Percentiles rank a stretch among this genome's conserved stretches.
These are phyloP conservation scores for Hyles lineata DNA, from an alignment of 2,888 invertebrate species.

Conservation along the genomic window DNA sequence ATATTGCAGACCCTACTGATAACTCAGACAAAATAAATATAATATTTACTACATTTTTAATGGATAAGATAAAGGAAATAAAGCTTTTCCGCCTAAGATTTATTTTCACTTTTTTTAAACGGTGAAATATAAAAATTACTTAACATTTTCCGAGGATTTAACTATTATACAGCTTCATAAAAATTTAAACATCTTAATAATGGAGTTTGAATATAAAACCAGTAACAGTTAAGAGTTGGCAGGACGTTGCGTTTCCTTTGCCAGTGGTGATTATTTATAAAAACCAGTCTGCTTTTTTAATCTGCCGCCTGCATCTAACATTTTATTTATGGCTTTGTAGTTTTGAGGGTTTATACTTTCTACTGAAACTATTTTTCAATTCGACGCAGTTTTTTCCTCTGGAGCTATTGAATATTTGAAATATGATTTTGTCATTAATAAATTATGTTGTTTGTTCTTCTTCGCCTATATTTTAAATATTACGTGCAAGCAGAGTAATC, in stretches of 20 bases:
- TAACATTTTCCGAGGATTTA: too few relatives aligned
- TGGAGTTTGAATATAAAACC: constrained; percentile 10
- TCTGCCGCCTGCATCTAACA: not conserved
- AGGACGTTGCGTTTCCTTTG: constrained; percentile 12
- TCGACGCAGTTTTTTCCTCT: not conserved
- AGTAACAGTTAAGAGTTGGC: constrained; percentile 21
- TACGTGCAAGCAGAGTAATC: too few relatives aligned
- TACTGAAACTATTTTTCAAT: not conserved
- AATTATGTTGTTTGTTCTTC: too few relatives aligned
- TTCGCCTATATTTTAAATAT: too few relatives aligned
- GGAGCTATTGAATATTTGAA: not conserved
- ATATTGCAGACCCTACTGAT: too few relatives aligned
- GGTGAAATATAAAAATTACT: too few relatives aligned
- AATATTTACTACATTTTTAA: too few relatives aligned
- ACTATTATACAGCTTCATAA: not conserved
- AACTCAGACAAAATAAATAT: too few relatives aligned
- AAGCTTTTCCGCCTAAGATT: too few relatives aligned
- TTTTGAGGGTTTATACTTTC: not conserved
- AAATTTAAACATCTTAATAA: constrained; percentile 19
- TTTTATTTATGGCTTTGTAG: constrained; percentile 16
- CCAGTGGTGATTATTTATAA: constrained; percentile 23
- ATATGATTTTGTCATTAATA: not conserved
- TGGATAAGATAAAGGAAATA: too few relatives aligned
- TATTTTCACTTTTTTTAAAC: too few relatives aligned
- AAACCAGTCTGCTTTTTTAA: constrained; percentile 18